phyloP scores from a whole-genome alignment of 1,140 invertebrate genomes.

The Atta texana region DNA sequence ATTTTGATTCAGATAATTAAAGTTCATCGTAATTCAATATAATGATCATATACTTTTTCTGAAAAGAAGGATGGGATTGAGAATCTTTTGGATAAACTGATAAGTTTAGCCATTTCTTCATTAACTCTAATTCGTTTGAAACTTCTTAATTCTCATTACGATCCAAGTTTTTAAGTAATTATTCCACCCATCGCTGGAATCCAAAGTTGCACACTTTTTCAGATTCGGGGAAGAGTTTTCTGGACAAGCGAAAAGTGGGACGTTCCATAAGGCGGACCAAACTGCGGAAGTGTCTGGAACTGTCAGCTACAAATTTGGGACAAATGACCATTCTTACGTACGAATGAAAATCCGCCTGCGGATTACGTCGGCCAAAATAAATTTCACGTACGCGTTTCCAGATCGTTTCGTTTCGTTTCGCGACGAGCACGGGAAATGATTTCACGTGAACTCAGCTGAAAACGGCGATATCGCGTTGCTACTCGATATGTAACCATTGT shows the following conservation, averaged over 20 bases:
- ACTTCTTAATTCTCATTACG: conserved; percentile 65
- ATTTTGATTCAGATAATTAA: background rate
- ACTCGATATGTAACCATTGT: background rate
- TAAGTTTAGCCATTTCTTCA: conserved; percentile 36
- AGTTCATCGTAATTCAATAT: background rate
- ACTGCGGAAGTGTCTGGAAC: background rate
- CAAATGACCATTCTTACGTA: conserved; percentile 2
- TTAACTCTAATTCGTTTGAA: conserved; percentile 41
- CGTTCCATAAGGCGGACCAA: background rate
- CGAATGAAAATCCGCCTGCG: background rate
- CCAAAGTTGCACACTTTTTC: conserved; percentile 26
- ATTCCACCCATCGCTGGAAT: conserved; percentile 17
- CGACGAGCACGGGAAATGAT: conserved; percentile 4
- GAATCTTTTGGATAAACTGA: background rate
- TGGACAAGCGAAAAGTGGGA: conserved; percentile 9
- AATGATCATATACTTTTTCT: background rate
- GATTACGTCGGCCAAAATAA: conserved; percentile 40
- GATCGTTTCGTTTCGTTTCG: background rate
- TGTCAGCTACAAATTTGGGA: conserved; percentile 18
- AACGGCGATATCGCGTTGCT: conserved; percentile 23
- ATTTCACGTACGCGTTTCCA: conserved; percentile 35
- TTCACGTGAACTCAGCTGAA: conserved; percentile 51
- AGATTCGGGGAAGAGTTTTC: conserved; percentile 10
- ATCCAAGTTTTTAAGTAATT: conserved; percentile 64
- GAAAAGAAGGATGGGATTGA: background rate